Evolutionary conservation across 2,888 invertebrate species (phyloP), one percentile per base, ranked within the genome.

Genomic region (Idaea dimidiata): DNA sequence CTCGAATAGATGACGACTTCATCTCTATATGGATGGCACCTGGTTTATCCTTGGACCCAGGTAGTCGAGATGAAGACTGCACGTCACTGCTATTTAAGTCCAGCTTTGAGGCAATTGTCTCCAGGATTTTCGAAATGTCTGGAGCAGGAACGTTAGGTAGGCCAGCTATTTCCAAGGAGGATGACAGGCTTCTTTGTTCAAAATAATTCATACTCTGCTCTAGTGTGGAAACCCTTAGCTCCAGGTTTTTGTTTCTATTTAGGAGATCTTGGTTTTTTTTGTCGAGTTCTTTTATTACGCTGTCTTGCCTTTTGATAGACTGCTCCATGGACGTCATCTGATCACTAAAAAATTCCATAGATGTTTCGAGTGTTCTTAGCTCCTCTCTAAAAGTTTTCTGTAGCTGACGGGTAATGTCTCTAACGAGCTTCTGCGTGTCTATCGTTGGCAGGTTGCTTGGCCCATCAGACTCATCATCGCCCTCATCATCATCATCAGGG

Each of bases 331-430:
- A 58, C 7, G 54, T 54, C 14, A 58, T 17, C 24, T 62, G 62
- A 5, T 57, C 54, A 58, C 59, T 59, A 6, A 62, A 16, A 17
- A 24, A 62, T 10, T 62, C 59, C 0, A 62, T 58, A 1, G 62
- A 62, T 0, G 17, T 62, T 32, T 69, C 68, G 0, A 73, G 64
- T 10, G 58, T 61, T 0, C 58, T n/a, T 2, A 72, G 64, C 56
- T 73, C 70, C 17, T 70, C 69, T 43, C 61, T 56, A n/a, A 72
- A 66, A 1, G 68, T 69, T 61, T 70, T 73, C 58, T 72, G 69
- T 17, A 72, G 4, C 55, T 72, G 69, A 6, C 69, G 62, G 32
- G 65, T 62, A 17, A 62, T 62, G 16, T 62, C 62, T 17, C 57
- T 33, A 0, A 57, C 59, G 16, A 62, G 54, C 16, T 62, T 62